A percentile compares a stretch with the other conserved stretches of the same genome.
These are phyloP conservation scores for Rhabdophis nuchalis DNA, from an alignment of 2,797 vertebrate genomes.

Conservation along the genomic window DNA sequence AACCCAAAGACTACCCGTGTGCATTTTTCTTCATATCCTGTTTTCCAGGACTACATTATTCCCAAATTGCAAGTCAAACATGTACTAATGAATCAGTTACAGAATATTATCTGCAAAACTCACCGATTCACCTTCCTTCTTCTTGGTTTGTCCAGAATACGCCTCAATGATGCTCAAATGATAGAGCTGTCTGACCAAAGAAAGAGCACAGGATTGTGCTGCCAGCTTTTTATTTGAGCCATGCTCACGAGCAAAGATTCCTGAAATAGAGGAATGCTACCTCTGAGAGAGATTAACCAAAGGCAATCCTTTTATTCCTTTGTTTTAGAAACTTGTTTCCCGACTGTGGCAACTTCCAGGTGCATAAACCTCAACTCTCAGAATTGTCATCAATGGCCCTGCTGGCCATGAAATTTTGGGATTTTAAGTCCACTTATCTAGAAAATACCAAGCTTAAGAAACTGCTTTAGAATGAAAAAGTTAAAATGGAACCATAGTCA, in stretches of 20 bases:
- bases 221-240: slow-evolving; percentile 98
- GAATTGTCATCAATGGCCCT: background rate
- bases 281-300: slow-evolving; percentile 14
- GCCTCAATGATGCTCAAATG: slow-evolving; percentile 88
- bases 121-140: slow-evolving; percentile 90
- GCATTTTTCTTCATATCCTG: background rate
- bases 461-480: background rate
- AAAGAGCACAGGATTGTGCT: slow-evolving; percentile 92
- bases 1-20: background rate
- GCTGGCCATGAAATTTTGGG: background rate
- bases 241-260: slow-evolving; percentile 87
- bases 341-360: background rate
- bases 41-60: background rate
- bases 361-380: background rate
- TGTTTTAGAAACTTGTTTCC: background rate
- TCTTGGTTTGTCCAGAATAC: slow-evolving; percentile 88
- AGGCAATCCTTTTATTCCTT: background rate
- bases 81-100: background rate
- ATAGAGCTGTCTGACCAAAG: slow-evolving; percentile 91
- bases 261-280: slow-evolving; percentile 66
- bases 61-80: background rate
- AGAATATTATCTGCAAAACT: slow-evolving; percentile 51
- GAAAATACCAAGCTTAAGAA: background rate
- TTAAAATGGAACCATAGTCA: background rate
- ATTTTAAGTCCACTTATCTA: background rate